Evolutionary conservation across 2,888 invertebrate genomes (phyloP), one percentile per base, ranked within the genome.

Genomic region (Protophormia terraenovae): DNA sequence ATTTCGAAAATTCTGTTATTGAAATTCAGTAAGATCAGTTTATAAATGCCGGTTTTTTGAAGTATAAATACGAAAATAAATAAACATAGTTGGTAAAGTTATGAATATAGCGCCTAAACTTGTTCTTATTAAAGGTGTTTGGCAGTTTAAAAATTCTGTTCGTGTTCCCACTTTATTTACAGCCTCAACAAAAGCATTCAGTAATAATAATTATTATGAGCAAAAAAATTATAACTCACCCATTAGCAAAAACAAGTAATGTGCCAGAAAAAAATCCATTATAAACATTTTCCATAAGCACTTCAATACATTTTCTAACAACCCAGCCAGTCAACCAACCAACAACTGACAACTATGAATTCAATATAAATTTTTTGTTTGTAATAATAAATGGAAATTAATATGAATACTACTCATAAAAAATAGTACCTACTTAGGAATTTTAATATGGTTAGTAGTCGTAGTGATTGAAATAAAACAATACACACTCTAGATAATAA

Each of bases 371-470:
- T 24, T n/a, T n/a, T n/a, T n/a, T n/a, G n/a, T n/a, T n/a, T 4
- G 27, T 24, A 16, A 38, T 64, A 50, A 53, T 53, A 64, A 75
- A 62, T 64, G 50, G 38, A 75, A 75, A 64, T 75, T 50, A 32
- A 32, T 64, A 75, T 19, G 19, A n/a, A n/a, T n/a, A n/a, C n/a
- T n/a, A n/a, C n/a, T n/a, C n/a, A n/a, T 29, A 16, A 16, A 7
- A 6, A 47, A 12, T 8, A 47, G 24, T 22, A 50, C 22, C 22
- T 24, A 50, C 1, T 19, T 47, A 19, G 19, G 0, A 1, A 47
- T 47, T 8, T 22, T 50, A 3, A 12, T 10, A 24, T 22, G 10
- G 3, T 22, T 12, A 8, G 22, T n/a, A 4, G 47, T 35, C 5
- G 16, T 75, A 14, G 50, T 75, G 22, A 24, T 19, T 10, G 16